Evolutionary conservation across 2,113 vertebrate species (phyloP), one percentile per base, ranked within the genome.

Genomic region (Serranochromis macrocephalus): DNA sequence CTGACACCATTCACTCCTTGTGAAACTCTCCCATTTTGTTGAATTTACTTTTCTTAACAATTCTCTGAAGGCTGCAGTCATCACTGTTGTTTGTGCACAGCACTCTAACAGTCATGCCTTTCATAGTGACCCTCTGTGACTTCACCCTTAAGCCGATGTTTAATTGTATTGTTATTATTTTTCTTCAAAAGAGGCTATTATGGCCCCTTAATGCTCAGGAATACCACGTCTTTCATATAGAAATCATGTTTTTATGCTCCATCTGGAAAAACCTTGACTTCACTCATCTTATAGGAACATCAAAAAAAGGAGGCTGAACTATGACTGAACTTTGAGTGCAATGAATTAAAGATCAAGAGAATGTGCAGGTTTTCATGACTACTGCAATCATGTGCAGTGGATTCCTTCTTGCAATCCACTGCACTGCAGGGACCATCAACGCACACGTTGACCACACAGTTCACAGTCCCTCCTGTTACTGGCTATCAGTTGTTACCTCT

Each of bases 301-400:
- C 85, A 87, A 80, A 83, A 40, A 68, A 80, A 80, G 13, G 26
- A 83, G 19, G 45, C 58, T 94, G 93, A 93, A 94, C 93, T 89
- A 13, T n/a, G 79, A 57, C 85, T 95, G 94, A 96, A 95, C 95
- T 94, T 88, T 2, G 78, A 84, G 63, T 79, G 63, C 61, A 33
- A 89, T 93, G 92, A 94, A 94, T 94, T 91, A 94, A 94, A 95
- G 90, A 94, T 94, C 93, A 93, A 92, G 92, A 85, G 93, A 80
- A 85, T 82, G 66, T 31, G 47, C 24, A 57, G 80, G 75, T 55
- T 90, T 68, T 88, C n/a, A 40, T 89, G 88, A 82, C 83, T 82
- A 54, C 87, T 84, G 87, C 78, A 78, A 75, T 73, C 66, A 49
- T 57, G 68, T 53, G 63, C 26, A 36, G 85, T 17, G 16, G 63